Evolutionary conservation across 2,797 vertebrate genomes (phyloP), one percentile per base, ranked within the genome.

Genomic region (Hephaestus fuliginosus): DNA sequence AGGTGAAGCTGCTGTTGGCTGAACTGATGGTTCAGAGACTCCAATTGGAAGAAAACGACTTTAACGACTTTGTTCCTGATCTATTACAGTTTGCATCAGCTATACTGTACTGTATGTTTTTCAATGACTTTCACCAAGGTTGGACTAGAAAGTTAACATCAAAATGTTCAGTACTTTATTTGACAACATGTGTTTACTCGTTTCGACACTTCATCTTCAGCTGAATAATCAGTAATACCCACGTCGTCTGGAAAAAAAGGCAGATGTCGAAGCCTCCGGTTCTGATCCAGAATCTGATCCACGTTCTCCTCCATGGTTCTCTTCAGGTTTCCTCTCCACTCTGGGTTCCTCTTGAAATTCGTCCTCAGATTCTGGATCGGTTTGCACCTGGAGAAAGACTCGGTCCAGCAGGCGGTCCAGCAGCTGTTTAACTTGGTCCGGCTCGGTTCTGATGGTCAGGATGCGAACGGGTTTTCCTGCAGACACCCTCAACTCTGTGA

Each of bases 381-480:
- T 5, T 11, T 86, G 66, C 18, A 1, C 14, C 14, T 63, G 51
- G 18, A 82, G 43, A 36, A 85, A 15, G 25, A 80, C 4, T 46
- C 49, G 64, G 56, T 82, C 63, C 74, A 92, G 70, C 10, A 92
- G 52, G 0, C 30, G 80, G 63, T 89, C 88, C 57, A 91, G 55
- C 25, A 92, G 22, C 20, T 79, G 10, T 0, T 53, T 3, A 3
- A 69, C 63, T 0, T 87, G 30, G 1, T 80, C 43, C 3, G 28
- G 22, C 1, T 85, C 18, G 1, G 86, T 82, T 72, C 49, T 88
- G 75, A 92, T 49, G 41, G n/a, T 81, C 58, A 91, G 57, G 18
- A 14, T 15, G 11, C 11, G 43, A 30, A 11, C 0, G 0, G 65
- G 41, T 46, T 0, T 30, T 56, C 60, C 81, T 20, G 48, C 4